Percentiles rank a stretch among this genome's conserved stretches.
Evolutionary conservation across 53 echinoderm and acorn worm species (phyloP).

Genomic region (Temnopleurus reevesii): DNA sequence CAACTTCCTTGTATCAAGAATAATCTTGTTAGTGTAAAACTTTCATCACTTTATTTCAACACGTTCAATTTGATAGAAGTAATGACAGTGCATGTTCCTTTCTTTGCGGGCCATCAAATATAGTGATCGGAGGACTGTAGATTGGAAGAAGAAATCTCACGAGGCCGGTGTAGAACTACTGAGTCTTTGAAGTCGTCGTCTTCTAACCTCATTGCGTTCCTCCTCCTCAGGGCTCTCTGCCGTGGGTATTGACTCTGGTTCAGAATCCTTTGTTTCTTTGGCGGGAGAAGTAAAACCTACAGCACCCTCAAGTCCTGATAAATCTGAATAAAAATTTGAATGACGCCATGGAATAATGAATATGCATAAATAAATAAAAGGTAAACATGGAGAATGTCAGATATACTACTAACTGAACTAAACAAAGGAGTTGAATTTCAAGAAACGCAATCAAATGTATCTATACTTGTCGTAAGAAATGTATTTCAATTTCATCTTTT

Average conservation of each 20-base stretch:
- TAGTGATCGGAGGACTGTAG: neutral
- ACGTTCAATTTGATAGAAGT: neutral
- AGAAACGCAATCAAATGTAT: no score
- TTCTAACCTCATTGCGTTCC: constrained; percentile 80
- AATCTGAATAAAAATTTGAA: constrained; percentile 60
- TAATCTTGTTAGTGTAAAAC: no score
- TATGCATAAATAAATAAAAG: no score
- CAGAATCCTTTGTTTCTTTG: constrained; percentile 55
- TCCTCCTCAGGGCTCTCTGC: constrained; percentile 65
- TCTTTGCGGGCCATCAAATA: no score
- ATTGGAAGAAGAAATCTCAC: neutral
- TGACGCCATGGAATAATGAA: no score
- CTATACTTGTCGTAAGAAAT: no score
- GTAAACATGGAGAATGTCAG: no score
- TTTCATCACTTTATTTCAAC: neutral
- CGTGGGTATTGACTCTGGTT: constrained; percentile 61
- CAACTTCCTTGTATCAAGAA: neutral
- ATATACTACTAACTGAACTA: no score
- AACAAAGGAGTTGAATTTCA: no score
- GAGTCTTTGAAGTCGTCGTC: constrained; percentile 81
- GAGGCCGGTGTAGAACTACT: constrained; percentile 49
- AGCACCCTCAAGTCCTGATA: constrained; percentile 76
- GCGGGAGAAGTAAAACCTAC: constrained; percentile 78
- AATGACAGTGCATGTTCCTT: no score
- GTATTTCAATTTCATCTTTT: no score